Conservation (phyloP, 2,113 vertebrate genomes). For the Crypturellus undulatus region DNA sequence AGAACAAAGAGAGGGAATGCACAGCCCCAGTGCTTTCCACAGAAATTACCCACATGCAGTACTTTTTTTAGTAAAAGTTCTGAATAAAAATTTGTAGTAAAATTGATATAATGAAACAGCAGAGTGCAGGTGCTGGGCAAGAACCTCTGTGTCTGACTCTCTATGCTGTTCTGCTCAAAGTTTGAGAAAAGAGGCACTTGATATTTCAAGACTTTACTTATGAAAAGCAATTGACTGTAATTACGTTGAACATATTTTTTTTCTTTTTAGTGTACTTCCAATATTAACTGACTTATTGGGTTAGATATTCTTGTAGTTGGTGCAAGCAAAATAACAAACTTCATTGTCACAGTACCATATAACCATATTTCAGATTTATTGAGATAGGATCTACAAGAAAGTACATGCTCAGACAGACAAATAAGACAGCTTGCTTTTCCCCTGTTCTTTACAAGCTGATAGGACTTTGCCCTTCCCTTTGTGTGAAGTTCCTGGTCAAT, state of each 20-base stretch:
- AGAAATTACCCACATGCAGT: rapidly evolving
- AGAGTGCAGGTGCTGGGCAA: not conserved
- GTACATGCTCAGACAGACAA: not conserved
- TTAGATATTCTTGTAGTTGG: not conserved
- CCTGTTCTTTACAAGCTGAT: not conserved
- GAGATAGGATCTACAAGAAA: not conserved
- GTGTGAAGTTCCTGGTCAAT: not conserved
- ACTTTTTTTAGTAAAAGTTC: not conserved
- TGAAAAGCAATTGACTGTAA: not conserved
- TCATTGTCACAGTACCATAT: not conserved
- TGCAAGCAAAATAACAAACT: not conserved
- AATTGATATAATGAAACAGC: not conserved
- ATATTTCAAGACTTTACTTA: not conserved
- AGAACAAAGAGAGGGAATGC: not conserved
- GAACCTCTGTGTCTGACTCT: not conserved
- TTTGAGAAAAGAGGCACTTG: not conserved
- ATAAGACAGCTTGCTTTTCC: not conserved
- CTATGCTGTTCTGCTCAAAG: not conserved
- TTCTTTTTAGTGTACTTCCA: not conserved
- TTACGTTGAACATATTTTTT: not conserved
- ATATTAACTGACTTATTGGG: not conserved
- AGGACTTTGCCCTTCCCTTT: not conserved
- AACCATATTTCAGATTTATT: not conserved
- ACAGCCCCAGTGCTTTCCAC: not conserved
- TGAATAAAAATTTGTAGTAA: not conserved